Base-by-base conservation (phyloP, 2,888 invertebrate genomes). In the Drosophila eohydei region DNA sequence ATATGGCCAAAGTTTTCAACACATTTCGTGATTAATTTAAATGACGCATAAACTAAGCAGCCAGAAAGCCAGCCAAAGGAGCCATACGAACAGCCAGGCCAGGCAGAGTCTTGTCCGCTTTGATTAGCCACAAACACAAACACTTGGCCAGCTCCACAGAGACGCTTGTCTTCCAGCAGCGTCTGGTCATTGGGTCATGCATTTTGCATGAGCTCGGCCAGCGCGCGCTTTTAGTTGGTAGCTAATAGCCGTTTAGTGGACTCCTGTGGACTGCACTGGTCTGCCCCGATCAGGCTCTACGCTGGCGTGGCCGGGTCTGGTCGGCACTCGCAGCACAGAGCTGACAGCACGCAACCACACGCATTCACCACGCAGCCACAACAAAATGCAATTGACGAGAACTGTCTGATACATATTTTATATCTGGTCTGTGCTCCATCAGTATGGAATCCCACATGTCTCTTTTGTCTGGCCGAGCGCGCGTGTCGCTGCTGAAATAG, bases 231-330 rank as follows among this genome's bases (percentile, higher is more conserved):
- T 40, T 43, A 44, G 60, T 55, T 16, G 48, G 16, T 46, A 69
- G 72, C 88, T 88, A 86, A 84, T 86, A 86, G 84, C 73, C 88
- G 87, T 83, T 85, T 88, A 86, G 84, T 81, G 84, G 66, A 85
- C 80, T 71, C 65, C 46, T n/a, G 32, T 40, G 36, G 28, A 21
- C 21, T 21, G 21, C 21, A 12, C 60, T 26, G 56, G 57, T 56
- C 59, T 4, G 21, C 34, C 21, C 21, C 21, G 21, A 21, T 21
- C 21, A 21, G 21, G 21, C 21, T 21, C 21, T 21, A 21, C 21
- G 21, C 21, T 21, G 21, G 21, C 21, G 21, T 21, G 21, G 21
- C 21, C 21, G 21, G 36, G 32, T 14, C 60, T 26, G 56, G 57
- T 56, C 59, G 6, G 21, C 34, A 11, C 40, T 44, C 51, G 26